phyloP scores from a whole-genome alignment of 2,888 invertebrate genomes.

The Pterobdella sp. region DNA sequence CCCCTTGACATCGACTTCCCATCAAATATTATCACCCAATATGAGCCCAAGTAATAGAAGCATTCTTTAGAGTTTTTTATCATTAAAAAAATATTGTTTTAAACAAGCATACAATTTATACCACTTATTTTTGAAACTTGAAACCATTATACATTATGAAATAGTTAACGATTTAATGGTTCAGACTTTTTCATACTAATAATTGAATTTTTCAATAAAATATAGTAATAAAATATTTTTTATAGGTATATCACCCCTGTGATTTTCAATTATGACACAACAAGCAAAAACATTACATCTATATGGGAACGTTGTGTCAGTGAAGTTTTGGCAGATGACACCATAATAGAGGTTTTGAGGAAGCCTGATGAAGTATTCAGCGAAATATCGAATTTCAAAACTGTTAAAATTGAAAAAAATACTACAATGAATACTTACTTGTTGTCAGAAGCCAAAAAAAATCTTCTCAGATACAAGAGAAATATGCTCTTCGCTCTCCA shows the following conservation, averaged over 20 bases:
- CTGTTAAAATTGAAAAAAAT: no score
- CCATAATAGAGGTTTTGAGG: neutral
- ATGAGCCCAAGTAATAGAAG: neutral
- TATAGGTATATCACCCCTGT: neutral
- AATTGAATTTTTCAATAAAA: no score
- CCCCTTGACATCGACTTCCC: constrained; percentile 33
- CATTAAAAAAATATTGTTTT: neutral
- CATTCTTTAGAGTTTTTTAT: neutral
- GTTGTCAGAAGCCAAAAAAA: constrained; percentile 5
- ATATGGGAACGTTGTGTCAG: neutral
- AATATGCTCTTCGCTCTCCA: constrained; percentile 18
- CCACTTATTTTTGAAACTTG: neutral
- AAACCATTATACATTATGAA: no score
- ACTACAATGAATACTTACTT: constrained; percentile 18
- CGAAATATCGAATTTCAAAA: neutral
- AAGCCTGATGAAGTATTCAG: neutral
- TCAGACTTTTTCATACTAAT: no score
- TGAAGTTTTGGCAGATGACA: neutral
- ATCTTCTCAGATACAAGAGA: constrained; percentile 20
- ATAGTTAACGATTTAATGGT: no score
- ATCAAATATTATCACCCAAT: constrained; percentile 28
- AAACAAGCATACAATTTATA: neutral
- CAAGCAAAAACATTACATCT: neutral
- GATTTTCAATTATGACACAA: neutral
- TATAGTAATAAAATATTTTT: neutral